Conservation (phyloP, 2,888 invertebrate genomes). For the Drosophila nr. medialis region DNA sequence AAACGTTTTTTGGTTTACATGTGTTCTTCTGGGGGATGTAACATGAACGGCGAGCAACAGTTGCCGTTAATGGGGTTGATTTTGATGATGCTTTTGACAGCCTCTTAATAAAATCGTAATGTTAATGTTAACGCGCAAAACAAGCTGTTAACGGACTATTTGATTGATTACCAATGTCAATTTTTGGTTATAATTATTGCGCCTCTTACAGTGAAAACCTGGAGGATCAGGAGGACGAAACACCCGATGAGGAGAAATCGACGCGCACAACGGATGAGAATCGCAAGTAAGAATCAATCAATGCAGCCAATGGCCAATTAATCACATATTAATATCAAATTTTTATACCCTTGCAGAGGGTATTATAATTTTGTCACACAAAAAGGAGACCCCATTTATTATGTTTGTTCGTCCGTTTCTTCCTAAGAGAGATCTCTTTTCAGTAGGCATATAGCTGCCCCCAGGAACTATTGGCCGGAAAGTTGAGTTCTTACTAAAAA, state of each 20-base stretch:
- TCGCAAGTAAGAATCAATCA: constrained; percentile 87
- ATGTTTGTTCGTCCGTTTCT: background rate
- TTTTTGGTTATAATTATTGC: background rate
- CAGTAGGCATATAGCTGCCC: background rate
- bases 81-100: constrained; percentile 16
- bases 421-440: background rate
- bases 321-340: constrained; percentile 2
- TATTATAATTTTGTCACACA: constrained; percentile 6
- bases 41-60: constrained; percentile 58
- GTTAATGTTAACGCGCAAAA: background rate
- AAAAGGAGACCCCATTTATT: constrained; percentile 5
- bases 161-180: background rate
- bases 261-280: constrained; percentile 88
- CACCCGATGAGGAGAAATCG: constrained; percentile 89
- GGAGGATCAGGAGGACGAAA: constrained; percentile 88
- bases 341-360: constrained; percentile 13
- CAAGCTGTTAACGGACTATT: background rate
- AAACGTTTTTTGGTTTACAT: constrained; percentile 16
- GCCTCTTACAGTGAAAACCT: constrained; percentile 69
- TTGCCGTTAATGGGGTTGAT: constrained; percentile 55
- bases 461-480: constrained; percentile 1
- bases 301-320: background rate
- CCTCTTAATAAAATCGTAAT: background rate
- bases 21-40: constrained; percentile 26
- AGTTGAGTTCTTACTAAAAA: background rate